These are phyloP conservation scores for Sebastes nivosus DNA, from an alignment of 2,797 vertebrate species.

Conservation along the genomic window DNA sequence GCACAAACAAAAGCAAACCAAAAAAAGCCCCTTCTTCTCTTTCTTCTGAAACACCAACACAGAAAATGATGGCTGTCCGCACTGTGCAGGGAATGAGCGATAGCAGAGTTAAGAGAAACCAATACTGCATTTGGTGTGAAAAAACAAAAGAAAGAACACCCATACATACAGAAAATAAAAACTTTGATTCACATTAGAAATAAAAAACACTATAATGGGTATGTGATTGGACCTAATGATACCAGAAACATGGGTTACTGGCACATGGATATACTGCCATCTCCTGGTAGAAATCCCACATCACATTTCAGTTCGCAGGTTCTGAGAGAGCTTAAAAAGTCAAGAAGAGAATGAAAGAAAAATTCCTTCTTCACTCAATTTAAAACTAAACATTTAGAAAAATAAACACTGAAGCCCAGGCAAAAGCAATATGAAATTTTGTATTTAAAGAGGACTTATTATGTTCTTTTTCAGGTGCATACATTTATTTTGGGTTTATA, in stretches of 20 bases:
- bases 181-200: not conserved
- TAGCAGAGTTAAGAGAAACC: not conserved
- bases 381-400: not conserved
- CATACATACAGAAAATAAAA: not conserved
- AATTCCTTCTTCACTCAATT: not conserved
- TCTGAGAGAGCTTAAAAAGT: not conserved
- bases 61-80: not conserved
- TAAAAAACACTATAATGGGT: not conserved
- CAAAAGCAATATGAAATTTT: not conserved
- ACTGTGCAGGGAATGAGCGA: not conserved
- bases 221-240: not conserved
- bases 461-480: no score
- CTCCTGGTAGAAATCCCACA: slow-evolving; percentile 38
- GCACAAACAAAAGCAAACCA: slow-evolving; percentile 25
- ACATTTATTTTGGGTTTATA: no score
- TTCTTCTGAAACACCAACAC: not conserved
- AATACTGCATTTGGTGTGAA: not conserved
- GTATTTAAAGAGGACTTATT: not conserved
- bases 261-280: slow-evolving; percentile 48
- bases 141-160: not conserved
- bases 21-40: not conserved
- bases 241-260: not conserved
- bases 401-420: not conserved
- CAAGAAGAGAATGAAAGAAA: not conserved
- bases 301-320: not conserved